These are phyloP conservation scores for Drosophila nikananu DNA, from an alignment of 1,140 invertebrate genomes.

Conservation along the genomic window DNA sequence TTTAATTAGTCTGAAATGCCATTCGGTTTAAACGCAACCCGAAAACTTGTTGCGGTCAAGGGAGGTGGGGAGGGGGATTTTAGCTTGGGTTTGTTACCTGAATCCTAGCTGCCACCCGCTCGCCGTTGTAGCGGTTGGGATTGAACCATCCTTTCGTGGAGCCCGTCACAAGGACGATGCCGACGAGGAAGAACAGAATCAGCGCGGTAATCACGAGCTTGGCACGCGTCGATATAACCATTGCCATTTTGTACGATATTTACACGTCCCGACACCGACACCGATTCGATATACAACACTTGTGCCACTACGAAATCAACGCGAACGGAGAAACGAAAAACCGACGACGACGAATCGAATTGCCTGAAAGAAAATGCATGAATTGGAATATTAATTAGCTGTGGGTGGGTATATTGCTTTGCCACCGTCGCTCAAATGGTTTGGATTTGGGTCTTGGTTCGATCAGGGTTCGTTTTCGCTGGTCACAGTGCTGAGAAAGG, in stretches of 20 bases:
- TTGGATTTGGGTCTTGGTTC: constrained; percentile 38
- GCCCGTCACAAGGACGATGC: constrained; percentile 86
- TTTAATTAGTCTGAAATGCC: constrained; percentile 63
- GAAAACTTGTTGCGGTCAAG: constrained; percentile 51
- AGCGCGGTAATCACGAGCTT: constrained; percentile 87
- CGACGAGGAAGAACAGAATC: constrained; percentile 86
- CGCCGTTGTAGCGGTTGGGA: constrained; percentile 82
- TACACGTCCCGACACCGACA: constrained; percentile 25
- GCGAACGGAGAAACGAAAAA: constrained; percentile 26
- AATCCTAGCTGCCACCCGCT: constrained; percentile 85
- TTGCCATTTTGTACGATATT: constrained; percentile 86
- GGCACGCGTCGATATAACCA: constrained; percentile 87
- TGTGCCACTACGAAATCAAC: constrained; percentile 43
- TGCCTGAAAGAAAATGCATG: constrained; percentile 66
- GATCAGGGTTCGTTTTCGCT: constrained; percentile 15
- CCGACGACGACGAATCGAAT: constrained; percentile 57
- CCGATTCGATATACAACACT: constrained; percentile 32
- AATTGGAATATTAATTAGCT: constrained; percentile 61
- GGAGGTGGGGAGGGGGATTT: neutral
- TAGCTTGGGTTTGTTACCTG: constrained; percentile 70
- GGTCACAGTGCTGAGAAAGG: constrained; percentile 12
- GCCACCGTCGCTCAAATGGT: constrained; percentile 63
- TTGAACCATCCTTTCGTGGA: constrained; percentile 86
- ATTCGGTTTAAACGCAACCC: constrained; percentile 31
- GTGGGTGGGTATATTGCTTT: constrained; percentile 25